Conservation (phyloP, 1,140 invertebrate genomes). For the Helicorthomorpha holstii region DNA sequence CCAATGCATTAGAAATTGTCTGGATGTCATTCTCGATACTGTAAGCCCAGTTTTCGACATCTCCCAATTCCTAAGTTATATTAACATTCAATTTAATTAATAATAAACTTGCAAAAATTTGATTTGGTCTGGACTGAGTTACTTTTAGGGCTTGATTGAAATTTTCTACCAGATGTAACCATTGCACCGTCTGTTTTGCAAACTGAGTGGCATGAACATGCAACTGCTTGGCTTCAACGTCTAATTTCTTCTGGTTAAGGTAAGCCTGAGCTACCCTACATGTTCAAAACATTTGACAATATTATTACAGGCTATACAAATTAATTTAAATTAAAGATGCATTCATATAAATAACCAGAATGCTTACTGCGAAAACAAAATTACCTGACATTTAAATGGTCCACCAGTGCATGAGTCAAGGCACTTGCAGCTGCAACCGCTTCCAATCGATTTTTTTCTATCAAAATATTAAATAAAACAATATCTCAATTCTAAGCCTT, state of each 20-base stretch:
- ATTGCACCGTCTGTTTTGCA: slow-evolving; percentile 89
- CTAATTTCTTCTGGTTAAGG: slow-evolving; percentile 90
- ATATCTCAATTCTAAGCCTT: neutral
- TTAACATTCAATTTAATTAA: no score
- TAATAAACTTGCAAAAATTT: no score
- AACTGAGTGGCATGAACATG: slow-evolving; percentile 86
- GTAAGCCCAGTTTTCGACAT: slow-evolving; percentile 96
- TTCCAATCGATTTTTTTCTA: slow-evolving; percentile 81
- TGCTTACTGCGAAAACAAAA: no score
- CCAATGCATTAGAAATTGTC: slow-evolving; percentile 76
- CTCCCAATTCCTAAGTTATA: slow-evolving; percentile 84
- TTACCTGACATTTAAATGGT: slow-evolving; percentile 94
- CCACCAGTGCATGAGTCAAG: slow-evolving; percentile 81
- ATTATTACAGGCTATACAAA: neutral
- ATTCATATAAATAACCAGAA: neutral
- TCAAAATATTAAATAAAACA: slow-evolving; percentile 4
- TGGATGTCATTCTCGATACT: slow-evolving; percentile 94
- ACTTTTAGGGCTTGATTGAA: slow-evolving; percentile 86
- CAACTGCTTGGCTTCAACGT: slow-evolving; percentile 92
- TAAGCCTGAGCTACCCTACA: slow-evolving; percentile 89
- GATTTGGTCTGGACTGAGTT: slow-evolving; percentile 4
- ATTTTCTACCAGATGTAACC: slow-evolving; percentile 82
- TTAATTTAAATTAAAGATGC: neutral
- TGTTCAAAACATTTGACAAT: slow-evolving; percentile 15
- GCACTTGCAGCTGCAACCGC: slow-evolving; percentile 78